phyloP scores from a whole-genome alignment of 2,888 invertebrate species.

The Pardosa pseudoannulata region DNA sequence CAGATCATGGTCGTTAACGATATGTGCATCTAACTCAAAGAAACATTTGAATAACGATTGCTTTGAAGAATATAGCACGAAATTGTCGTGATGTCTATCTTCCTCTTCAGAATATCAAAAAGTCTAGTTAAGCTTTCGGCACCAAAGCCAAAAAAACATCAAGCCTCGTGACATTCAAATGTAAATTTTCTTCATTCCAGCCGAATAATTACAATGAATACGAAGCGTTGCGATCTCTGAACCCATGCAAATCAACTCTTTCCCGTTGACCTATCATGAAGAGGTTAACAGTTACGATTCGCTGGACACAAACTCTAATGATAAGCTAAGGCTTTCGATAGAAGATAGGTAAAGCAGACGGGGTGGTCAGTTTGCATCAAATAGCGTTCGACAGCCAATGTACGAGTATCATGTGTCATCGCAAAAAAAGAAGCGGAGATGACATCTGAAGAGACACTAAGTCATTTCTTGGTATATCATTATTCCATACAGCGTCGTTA shows the following conservation, averaged over 20 bases:
- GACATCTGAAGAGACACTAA: no score
- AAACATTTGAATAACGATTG: no score
- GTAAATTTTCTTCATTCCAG: constrained; percentile 37
- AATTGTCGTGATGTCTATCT: neutral
- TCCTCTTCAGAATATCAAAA: neutral
- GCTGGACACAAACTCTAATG: constrained; percentile 25
- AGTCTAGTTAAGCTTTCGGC: constrained; percentile 6
- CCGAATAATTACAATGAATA: constrained; percentile 40
- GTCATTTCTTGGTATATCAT: no score
- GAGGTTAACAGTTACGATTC: constrained; percentile 51
- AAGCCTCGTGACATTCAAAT: constrained; percentile 38
- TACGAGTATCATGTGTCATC: no score
- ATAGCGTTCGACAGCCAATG: no score
- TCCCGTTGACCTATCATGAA: constrained; percentile 41
- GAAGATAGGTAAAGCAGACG: neutral
- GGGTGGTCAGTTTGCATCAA: no score
- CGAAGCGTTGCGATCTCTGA: constrained; percentile 19
- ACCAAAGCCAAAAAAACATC: constrained; percentile 32
- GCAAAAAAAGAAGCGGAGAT: no score
- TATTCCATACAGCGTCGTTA: no score
- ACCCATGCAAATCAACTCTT: constrained; percentile 55
- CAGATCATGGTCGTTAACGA: no score
- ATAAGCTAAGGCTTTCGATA: constrained; percentile 29
- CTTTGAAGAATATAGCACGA: no score
- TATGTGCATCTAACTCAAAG: no score